These are phyloP conservation scores for Acanthurus lineatus DNA, from an alignment of 2,797 vertebrate genomes.

Conservation along the genomic window DNA sequence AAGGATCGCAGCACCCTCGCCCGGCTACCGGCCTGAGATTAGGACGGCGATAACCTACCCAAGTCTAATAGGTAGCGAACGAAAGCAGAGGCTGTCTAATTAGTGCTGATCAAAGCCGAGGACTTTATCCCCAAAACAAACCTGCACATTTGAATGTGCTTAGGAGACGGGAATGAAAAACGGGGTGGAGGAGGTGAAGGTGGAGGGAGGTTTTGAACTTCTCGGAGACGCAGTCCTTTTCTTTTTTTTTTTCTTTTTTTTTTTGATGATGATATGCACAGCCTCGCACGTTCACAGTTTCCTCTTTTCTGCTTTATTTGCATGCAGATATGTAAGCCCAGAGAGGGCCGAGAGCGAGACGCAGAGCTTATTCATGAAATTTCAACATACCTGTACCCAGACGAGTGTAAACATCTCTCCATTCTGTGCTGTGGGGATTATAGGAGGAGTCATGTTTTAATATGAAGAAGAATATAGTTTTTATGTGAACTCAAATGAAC, in stretches of 20 bases:
- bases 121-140: conserved; percentile 88
- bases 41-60: conserved; percentile 79
- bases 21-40: conserved; percentile 90
- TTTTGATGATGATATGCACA: conserved; percentile 64
- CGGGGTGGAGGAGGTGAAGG: conserved; percentile 48
- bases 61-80: conserved; percentile 83
- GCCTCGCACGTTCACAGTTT: conserved; percentile 29
- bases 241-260: background rate
- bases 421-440: background rate
- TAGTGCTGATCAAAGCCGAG: conserved; percentile 86
- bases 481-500: background rate
- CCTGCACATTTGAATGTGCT: conserved; percentile 86
- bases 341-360: conserved; percentile 15
- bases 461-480: background rate
- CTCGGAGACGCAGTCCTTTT: conserved; percentile 53
- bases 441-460: background rate
- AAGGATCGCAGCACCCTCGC: conserved; percentile 86
- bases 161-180: conserved; percentile 46
- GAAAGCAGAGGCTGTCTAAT: conserved; percentile 84
- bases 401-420: background rate
- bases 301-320: conserved; percentile 45
- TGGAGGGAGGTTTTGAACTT: conserved; percentile 74
- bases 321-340: conserved; percentile 55
- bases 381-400: background rate
- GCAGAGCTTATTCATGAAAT: conserved; percentile 13